Evolutionary conservation across 2,888 invertebrate genomes (phyloP).

Genomic region (Panopea generosa): DNA sequence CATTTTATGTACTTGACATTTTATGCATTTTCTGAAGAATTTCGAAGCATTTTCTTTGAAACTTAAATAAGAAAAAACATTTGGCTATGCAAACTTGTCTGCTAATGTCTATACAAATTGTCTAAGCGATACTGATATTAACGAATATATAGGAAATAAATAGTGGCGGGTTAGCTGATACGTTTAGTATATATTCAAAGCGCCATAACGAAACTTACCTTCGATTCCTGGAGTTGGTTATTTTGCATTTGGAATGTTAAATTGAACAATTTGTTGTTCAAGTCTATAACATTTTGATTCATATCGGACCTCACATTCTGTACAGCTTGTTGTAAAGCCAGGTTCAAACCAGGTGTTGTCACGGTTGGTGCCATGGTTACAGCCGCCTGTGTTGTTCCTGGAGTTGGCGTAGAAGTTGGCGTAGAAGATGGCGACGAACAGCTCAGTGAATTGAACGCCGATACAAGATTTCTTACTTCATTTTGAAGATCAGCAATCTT

Average conservation of each 20-base stretch:
- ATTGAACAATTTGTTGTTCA: constrained; percentile 55
- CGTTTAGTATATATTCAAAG: too few species aligned
- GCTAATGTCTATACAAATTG: too few species aligned
- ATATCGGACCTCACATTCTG: constrained; percentile 44
- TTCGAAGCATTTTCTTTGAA: too few species aligned
- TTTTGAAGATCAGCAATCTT: constrained; percentile 63
- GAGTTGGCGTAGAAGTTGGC: not conserved
- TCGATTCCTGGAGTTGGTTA: constrained; percentile 44
- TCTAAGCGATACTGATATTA: too few species aligned
- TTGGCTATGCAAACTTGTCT: too few species aligned
- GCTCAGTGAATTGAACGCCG: constrained; percentile 51
- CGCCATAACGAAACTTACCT: too few species aligned
- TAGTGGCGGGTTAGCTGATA: too few species aligned
- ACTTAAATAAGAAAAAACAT: too few species aligned
- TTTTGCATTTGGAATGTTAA: constrained; percentile 28
- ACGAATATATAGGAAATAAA: too few species aligned
- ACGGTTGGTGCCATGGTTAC: too few species aligned
- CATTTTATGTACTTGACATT: too few species aligned
- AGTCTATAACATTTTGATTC: constrained; percentile 38
- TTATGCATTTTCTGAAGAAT: too few species aligned
- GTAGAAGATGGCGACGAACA: constrained; percentile 26
- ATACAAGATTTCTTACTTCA: constrained; percentile 56
- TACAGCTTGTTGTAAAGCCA: constrained; percentile 46
- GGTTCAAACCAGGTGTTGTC: not conserved
- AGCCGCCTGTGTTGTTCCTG: constrained; percentile 3